Conservation (phyloP, 2,797 vertebrate genomes). For the Hydrophis major region DNA sequence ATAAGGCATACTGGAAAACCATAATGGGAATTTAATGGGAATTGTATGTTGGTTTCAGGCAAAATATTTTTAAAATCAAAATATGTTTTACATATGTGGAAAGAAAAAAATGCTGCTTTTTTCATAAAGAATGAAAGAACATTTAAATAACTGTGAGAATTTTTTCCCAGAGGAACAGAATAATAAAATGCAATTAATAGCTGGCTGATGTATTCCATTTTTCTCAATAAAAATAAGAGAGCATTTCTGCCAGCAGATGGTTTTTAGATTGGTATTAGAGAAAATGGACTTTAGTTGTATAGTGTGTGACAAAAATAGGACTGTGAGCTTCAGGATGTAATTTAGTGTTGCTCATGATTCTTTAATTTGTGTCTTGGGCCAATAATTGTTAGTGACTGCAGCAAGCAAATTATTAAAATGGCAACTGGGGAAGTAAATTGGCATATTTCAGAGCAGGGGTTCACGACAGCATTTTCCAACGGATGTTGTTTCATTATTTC, state of each 20-base stretch:
- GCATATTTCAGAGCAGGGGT: background rate
- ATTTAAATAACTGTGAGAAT: background rate
- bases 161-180: background rate
- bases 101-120: background rate
- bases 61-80: background rate
- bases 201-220: background rate
- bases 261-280: background rate
- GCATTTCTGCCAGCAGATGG: background rate
- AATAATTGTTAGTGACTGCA: background rate
- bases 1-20: background rate
- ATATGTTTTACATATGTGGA: background rate
- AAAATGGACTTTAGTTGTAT: background rate
- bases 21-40: background rate
- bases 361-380: background rate
- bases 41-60: background rate
- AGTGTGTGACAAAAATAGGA: background rate
- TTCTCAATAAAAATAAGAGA: background rate
- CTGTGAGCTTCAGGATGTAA: background rate
- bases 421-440: background rate
- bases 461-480: background rate
- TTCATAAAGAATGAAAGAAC: conserved; percentile 17
- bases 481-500: background rate
- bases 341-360: background rate
- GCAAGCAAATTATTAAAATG: background rate
- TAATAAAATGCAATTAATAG: conserved; percentile 7